Base-by-base conservation (phyloP, 1,140 invertebrate species). In the Bombus consobrinus region DNA sequence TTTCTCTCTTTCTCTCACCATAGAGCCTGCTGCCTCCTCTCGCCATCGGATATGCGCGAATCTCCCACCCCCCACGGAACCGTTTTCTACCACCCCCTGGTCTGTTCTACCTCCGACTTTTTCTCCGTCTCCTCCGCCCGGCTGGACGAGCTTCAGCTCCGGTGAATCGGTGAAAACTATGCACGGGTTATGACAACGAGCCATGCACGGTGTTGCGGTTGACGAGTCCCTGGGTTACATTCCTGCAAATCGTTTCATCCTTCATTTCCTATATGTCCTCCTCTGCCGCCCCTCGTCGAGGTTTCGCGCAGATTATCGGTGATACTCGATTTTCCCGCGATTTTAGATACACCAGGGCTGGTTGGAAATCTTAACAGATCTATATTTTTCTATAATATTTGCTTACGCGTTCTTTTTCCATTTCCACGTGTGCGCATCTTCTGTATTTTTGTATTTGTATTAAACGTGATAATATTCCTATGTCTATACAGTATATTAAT, bases 1-100 rank as follows among this genome's bases (percentile, higher is more conserved):
- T 86, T 81, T 85, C 89, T 72, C 88, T 83, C 88, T 86, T 25
- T 59, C 53, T 75, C 47, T 28, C 53, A 34, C 74, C 47, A 57
- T 75, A 68, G 47, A 53, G 66, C 69, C 72, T 64, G 85, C 86
- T 73, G 80, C 87, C 88, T 91, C 90, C 92, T 90, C 90, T 91
- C 87, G 89, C 90, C 91, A 90, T 94, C 92, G 92, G 94, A 94
- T 94, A 93, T 94, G 93, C 94, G 92, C 94, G 93, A 94, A 94
- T 94, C 91, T 93, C 93, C 91, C 91, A 90, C 90, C 91, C 75
- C 75, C 75, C 59, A 78, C 75, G 39, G 59, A 64, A 78, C 91
- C 89, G 88, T 89, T 84, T 86, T 90, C 85, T 81, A 82, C 81
- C 74, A 68, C 81, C 81, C 83, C 82, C 88, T 71, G 81, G 86